Evolutionary conservation across 2,888 invertebrate genomes (phyloP).

Genomic region (Andrena bicolor): DNA sequence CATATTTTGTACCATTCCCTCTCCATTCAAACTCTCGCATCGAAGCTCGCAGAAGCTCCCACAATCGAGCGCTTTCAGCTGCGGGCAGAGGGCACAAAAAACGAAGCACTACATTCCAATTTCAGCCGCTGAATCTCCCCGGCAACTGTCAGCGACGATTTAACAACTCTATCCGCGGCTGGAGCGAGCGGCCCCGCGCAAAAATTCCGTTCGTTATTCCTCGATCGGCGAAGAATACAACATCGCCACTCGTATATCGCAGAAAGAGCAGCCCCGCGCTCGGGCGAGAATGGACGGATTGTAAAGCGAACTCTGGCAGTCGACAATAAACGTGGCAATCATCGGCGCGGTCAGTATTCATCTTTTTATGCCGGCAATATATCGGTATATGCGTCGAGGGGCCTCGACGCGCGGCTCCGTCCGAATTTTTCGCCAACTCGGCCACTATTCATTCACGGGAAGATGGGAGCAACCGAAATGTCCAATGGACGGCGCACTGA

Average conservation of each 20-base stretch:
- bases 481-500: constrained; percentile 18
- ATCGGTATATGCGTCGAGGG: not conserved
- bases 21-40: too few relatives aligned
- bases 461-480: constrained; percentile 49
- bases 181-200: not conserved
- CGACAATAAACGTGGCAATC: constrained; percentile 35
- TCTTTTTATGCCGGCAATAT: constrained; percentile 25
- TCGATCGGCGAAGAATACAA: not conserved
- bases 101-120: not conserved
- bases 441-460: constrained; percentile 55
- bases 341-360: constrained; percentile 29
- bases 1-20: too few relatives aligned
- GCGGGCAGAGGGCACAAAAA: too few relatives aligned
- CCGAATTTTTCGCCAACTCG: constrained; percentile 41
- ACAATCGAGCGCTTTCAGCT: too few relatives aligned
- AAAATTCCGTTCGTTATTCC: constrained; percentile 3
- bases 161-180: not conserved
- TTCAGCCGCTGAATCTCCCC: not conserved
- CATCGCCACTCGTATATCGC: not conserved
- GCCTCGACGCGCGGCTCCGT: constrained; percentile 19
- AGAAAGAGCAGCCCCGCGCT: not conserved
- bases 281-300: constrained; percentile 11
- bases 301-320: constrained; percentile 10
- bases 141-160: not conserved
- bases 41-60: too few relatives aligned